Evolutionary conservation across 1,140 invertebrate species (phyloP).

Genomic region (Rhynchophorus ferrugineus): DNA sequence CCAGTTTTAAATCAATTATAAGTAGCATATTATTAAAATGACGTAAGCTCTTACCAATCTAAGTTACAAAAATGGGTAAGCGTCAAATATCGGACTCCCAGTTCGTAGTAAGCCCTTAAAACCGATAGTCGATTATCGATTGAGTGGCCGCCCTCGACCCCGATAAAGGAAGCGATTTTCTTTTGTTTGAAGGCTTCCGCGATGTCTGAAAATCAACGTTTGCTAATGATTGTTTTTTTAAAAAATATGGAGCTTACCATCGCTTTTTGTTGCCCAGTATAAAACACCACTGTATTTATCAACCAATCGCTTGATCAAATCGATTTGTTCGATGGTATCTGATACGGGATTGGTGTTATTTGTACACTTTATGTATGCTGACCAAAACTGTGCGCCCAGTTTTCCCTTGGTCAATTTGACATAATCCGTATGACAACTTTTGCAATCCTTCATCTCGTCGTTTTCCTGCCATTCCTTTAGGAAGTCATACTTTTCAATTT

Average conservation of each 20-base stretch:
- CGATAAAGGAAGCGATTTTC: constrained; percentile 66
- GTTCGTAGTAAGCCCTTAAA: constrained; percentile 62
- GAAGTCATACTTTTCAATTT: background rate
- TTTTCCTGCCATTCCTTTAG: background rate
- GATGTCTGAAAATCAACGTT: constrained; percentile 65
- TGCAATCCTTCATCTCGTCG: background rate
- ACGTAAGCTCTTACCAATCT: constrained; percentile 64
- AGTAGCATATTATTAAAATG: too few species aligned
- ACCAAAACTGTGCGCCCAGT: constrained; percentile 62
- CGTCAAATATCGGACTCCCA: constrained; percentile 72
- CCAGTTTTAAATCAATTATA: too few species aligned
- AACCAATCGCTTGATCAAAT: constrained; percentile 67
- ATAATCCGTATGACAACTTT: background rate
- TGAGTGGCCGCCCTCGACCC: constrained; percentile 73
- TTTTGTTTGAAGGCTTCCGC: constrained; percentile 57
- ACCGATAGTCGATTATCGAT: constrained; percentile 67
- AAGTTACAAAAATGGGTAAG: constrained; percentile 75
- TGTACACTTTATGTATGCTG: constrained; percentile 77
- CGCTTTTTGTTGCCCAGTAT: constrained; percentile 55
- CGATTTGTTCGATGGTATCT: constrained; percentile 72
- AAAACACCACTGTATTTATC: constrained; percentile 58
- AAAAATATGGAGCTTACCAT: constrained; percentile 50
- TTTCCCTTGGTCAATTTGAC: background rate
- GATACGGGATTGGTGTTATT: constrained; percentile 74
- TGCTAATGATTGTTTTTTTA: too few species aligned